phyloP scores from a whole-genome alignment of 2,113 vertebrate species.

The Nannobrachium achirus region DNA sequence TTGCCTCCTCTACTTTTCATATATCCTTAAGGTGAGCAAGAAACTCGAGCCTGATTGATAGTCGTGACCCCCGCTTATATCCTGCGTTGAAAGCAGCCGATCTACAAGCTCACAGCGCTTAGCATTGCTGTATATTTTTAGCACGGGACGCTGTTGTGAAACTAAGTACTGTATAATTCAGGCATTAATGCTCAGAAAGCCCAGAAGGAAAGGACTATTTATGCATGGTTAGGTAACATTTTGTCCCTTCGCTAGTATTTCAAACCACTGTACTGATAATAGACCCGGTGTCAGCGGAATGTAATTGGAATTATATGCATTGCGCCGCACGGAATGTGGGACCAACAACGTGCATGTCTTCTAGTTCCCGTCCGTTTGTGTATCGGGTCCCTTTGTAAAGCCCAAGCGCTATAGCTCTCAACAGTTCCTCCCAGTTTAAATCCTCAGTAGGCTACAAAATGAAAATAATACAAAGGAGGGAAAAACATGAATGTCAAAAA shows the following conservation, averaged over 20 bases:
- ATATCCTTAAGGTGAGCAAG: constrained; percentile 29
- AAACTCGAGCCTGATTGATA: constrained; percentile 45
- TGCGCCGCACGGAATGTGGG: background rate
- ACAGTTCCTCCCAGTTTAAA: background rate
- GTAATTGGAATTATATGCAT: background rate
- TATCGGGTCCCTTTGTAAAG: background rate
- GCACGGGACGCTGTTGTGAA: too few species aligned
- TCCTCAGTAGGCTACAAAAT: too few species aligned
- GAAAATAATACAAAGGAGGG: constrained; percentile 1
- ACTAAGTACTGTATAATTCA: too few species aligned
- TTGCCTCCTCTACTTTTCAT: constrained; percentile 23
- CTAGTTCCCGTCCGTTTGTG: background rate
- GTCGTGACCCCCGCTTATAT: background rate
- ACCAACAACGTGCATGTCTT: background rate
- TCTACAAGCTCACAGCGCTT: too few species aligned
- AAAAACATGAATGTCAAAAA: constrained; percentile 1
- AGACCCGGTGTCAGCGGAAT: background rate
- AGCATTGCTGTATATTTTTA: too few species aligned
- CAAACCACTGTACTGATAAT: constrained; percentile 7
- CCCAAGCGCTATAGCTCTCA: background rate
- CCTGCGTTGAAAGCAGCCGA: too few species aligned
- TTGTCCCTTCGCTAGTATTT: constrained; percentile 15
- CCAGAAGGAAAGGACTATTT: too few species aligned
- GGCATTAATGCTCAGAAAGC: too few species aligned
- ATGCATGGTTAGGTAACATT: background rate